Evolutionary conservation across 2,888 invertebrate genomes (phyloP), one percentile per base, ranked within the genome.

Genomic region (Cephus spinipes): DNA sequence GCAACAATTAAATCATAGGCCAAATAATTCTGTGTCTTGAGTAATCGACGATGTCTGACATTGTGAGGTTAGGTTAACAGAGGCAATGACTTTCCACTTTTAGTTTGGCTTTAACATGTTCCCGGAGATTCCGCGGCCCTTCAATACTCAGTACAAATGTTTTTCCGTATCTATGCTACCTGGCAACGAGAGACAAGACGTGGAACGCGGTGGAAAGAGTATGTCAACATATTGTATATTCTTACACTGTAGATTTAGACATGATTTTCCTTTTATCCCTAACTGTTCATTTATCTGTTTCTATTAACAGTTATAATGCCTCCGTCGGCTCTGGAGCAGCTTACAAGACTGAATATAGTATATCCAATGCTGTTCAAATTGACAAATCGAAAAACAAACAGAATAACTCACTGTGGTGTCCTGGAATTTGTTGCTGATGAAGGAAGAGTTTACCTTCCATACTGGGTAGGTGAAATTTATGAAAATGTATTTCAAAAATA

Each of bases 301-400:
- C 32, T 77, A 88, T 76, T 83, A 81, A 94, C 92, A 98, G 98
- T 99, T 87, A 98, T 99, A 73, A 98, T 99, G 98, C 99, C 99
- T 12, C 98, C 98, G 0, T 98, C 98, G 71, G 98, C 98, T 0
- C 92, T 99, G 84, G 99, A 99, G 89, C 96, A 96, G 83, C 93
- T 99, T 11, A 98, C 98, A 4, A 94, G 98, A 80, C 93, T 98
- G 33, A 99, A 99, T 92, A 98, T 99, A 81, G 98, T 97, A 89
- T 99, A 99, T 90, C 99, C 99, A 0, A 99, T 99, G 99, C 94
- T 99, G 79, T 99, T 99, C 91, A 99, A 98, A 91, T 92, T 99
- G 68, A 97, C 95, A 35, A 99, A 99, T 91, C 95, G 95, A 85
- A 96, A 96, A 88, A 95, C 95, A 11, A 95, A 95, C 83, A 94